These are phyloP conservation scores for Odontocolon sp. DNA, from an alignment of 2,888 invertebrate species.

Conservation along the genomic window DNA sequence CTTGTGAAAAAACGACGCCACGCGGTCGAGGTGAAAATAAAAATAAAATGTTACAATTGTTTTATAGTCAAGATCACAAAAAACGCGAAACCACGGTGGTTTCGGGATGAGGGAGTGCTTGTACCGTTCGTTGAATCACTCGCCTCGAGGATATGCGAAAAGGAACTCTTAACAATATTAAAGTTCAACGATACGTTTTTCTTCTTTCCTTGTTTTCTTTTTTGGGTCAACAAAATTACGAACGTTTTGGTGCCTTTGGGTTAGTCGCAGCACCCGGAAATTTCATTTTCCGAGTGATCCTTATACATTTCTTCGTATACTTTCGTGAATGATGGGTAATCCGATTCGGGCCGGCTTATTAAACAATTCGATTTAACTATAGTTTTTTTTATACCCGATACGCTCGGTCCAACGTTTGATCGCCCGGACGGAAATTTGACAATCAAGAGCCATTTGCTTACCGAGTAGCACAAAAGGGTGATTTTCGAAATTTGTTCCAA, in stretches of 20 bases:
- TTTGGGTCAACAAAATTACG: conserved; percentile 58
- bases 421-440: conserved; percentile 40
- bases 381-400: conserved; percentile 61
- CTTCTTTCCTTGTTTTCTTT: conserved; percentile 49
- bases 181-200: conserved; percentile 59
- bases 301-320: conserved; percentile 74
- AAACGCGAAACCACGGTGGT: conserved; percentile 9
- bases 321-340: conserved; percentile 75
- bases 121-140: conserved; percentile 55
- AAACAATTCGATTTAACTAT: conserved; percentile 73
- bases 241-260: conserved; percentile 52
- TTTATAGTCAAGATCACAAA: conserved; percentile 47
- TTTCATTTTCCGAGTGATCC: conserved; percentile 51
- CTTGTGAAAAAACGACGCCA: conserved; percentile 45
- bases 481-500: no score
- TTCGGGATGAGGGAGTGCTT: conserved; percentile 31
- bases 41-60: conserved; percentile 39
- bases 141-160: conserved; percentile 69
- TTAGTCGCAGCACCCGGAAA: conserved; percentile 47
- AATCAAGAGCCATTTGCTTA: conserved; percentile 21
- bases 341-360: conserved; percentile 73
- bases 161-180: conserved; percentile 68
- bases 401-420: conserved; percentile 44
- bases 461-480: no score
- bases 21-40: conserved; percentile 32